Percentiles rank a stretch among this genome's conserved stretches.
Evolutionary conservation across 2,797 vertebrate species (phyloP).

Genomic region (Meda fulgida): DNA sequence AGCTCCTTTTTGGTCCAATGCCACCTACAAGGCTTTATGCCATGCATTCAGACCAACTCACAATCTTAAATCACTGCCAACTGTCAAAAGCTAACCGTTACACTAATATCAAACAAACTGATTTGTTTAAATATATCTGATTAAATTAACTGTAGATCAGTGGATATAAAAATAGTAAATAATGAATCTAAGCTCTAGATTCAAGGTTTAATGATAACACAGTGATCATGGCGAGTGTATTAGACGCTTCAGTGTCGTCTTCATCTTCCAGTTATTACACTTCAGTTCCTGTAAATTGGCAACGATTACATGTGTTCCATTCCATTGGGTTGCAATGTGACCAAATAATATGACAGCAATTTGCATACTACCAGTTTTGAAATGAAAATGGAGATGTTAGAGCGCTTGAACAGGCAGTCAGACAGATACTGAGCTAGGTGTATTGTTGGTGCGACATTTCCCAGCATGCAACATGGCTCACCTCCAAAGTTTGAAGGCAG

Average conservation of each 20-base stretch:
- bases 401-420: conserved; percentile 8
- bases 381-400: background rate
- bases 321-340: too few species aligned
- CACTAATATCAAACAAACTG: background rate
- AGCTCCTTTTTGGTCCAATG: conserved; percentile 30
- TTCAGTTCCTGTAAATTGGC: conserved; percentile 1
- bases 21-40: too few species aligned
- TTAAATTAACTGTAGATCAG: background rate
- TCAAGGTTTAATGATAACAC: conserved; percentile 23
- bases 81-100: background rate
- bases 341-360: background rate
- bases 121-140: background rate
- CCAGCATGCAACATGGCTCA: conserved; percentile 44
- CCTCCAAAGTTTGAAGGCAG: conserved; percentile 4
- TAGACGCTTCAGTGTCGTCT: background rate
- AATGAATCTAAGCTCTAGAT: conserved; percentile 18
- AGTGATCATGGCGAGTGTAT: conserved; percentile 18
- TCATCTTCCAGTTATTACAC: background rate
- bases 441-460: conserved; percentile 23
- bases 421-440: conserved; percentile 14
- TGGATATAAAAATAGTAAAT: conserved; percentile 36
- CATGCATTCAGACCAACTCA: background rate
- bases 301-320: conserved; percentile 19
- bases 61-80: background rate
- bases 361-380: conserved; percentile 17